Conservation (phyloP, 2,113 vertebrate species). For the Chaenocephalus aceratus region DNA sequence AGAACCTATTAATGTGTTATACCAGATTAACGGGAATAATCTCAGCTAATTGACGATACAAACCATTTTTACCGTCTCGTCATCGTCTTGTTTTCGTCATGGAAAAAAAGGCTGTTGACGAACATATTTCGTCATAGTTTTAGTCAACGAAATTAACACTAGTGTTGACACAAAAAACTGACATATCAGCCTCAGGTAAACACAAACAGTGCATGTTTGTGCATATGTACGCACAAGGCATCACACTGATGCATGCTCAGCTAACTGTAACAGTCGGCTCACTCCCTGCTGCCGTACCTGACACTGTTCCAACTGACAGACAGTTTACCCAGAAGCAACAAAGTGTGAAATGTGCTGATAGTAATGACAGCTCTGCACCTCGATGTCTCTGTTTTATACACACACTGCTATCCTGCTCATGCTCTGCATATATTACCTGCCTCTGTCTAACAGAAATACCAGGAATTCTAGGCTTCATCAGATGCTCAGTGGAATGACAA, state of each 20-base stretch:
- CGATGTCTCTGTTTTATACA: background rate
- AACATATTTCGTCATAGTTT: no score
- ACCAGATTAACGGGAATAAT: no score
- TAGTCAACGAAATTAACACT: no score
- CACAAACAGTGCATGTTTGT: background rate
- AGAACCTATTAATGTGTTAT: no score
- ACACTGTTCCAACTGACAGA: background rate
- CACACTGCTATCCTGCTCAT: background rate
- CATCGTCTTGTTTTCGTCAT: no score
- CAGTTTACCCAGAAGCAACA: conserved; percentile 2
- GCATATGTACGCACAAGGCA: background rate
- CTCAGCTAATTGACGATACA: no score
- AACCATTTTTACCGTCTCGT: no score
- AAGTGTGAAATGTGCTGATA: conserved; percentile 26
- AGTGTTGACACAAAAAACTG: background rate
- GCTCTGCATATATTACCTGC: background rate
- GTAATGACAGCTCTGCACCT: conserved; percentile 1
- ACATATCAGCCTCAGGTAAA: background rate
- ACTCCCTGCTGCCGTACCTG: background rate
- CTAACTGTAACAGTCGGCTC: background rate
- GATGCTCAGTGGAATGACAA: background rate
- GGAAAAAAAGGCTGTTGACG: no score
- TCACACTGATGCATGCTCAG: background rate
- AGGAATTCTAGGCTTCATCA: background rate
- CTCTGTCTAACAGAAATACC: background rate